phyloP scores from a whole-genome alignment of 2,888 invertebrate species.

The Coleophora deauratella region DNA sequence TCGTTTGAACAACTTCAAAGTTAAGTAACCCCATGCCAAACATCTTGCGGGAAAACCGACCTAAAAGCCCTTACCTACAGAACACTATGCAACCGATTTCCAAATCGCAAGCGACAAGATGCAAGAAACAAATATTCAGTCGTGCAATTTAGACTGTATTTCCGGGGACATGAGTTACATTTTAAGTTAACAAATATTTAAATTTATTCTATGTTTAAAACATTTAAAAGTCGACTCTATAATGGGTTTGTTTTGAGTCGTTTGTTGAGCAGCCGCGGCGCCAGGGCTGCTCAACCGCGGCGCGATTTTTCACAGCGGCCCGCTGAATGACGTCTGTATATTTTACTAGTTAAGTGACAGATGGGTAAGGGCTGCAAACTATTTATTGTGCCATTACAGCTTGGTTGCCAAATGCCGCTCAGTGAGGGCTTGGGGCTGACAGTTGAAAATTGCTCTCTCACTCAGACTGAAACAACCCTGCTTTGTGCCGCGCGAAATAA shows the following conservation, averaged over 20 bases:
- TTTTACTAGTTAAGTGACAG: conserved; percentile 73
- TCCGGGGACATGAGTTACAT: conserved; percentile 73
- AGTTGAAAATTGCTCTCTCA: conserved; percentile 56
- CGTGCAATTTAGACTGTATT: conserved; percentile 72
- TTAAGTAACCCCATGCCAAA: conserved; percentile 58
- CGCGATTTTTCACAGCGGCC: conserved; percentile 65
- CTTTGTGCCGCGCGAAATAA: conserved; percentile 1
- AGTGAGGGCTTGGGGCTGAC: conserved; percentile 48
- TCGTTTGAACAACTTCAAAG: conserved; percentile 73
- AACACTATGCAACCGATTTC: conserved; percentile 34
- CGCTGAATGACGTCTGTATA: conserved; percentile 69
- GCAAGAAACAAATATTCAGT: conserved; percentile 62
- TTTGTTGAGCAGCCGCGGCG: conserved; percentile 11
- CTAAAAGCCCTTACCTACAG: no score
- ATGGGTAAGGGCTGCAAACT: conserved; percentile 68
- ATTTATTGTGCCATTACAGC: conserved; percentile 69
- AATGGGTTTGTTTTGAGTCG: conserved; percentile 11
- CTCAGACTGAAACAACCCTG: conserved; percentile 18
- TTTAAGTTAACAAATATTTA: conserved; percentile 74
- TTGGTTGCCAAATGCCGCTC: conserved; percentile 55
- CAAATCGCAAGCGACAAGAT: conserved; percentile 24
- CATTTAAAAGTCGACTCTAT: conserved; percentile 43
- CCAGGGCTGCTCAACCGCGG: conserved; percentile 52
- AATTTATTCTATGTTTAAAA: conserved; percentile 52
- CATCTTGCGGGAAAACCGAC: no score